These are phyloP conservation scores for Malacoraja senta DNA, from an alignment of 2,797 vertebrate genomes.

Conservation along the genomic window DNA sequence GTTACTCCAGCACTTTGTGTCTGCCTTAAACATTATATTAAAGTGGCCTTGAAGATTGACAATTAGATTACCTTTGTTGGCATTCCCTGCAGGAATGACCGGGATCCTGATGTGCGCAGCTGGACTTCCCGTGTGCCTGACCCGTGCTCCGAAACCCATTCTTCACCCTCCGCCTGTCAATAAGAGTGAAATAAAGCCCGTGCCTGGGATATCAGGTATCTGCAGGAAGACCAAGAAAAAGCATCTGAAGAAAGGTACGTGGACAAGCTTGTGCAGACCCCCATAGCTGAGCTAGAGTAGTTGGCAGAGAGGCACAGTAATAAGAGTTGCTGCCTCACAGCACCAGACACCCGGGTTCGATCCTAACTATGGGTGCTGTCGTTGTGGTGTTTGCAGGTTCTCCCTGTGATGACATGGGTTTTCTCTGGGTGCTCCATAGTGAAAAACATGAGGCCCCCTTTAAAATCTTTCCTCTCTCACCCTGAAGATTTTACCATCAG, in stretches of 20 bases:
- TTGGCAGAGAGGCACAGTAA: too few relatives aligned
- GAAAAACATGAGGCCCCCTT: too few relatives aligned
- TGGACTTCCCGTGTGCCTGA: slow-evolving; percentile 86
- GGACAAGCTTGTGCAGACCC: background rate
- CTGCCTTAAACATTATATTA: background rate
- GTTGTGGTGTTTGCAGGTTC: too few relatives aligned
- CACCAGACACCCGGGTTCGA: too few relatives aligned
- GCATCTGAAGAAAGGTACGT: slow-evolving; percentile 81
- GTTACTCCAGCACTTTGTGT: too few relatives aligned
- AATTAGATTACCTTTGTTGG: background rate
- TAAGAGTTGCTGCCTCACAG: too few relatives aligned
- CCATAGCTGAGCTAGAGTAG: too few relatives aligned
- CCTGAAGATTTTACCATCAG: too few relatives aligned
- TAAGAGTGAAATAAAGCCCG: slow-evolving; percentile 90
- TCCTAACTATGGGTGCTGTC: too few relatives aligned
- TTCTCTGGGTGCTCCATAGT: too few relatives aligned
- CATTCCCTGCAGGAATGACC: slow-evolving; percentile 74
- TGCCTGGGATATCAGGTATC: slow-evolving; percentile 80
- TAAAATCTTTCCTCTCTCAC: too few relatives aligned
- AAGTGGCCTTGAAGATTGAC: background rate
- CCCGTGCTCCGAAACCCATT: slow-evolving; percentile 86
- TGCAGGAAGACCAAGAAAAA: slow-evolving; percentile 95
- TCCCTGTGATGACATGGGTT: too few relatives aligned
- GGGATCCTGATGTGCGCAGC: slow-evolving; percentile 92
- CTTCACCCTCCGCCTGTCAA: slow-evolving; percentile 86